Conservation (phyloP, 1,140 invertebrate genomes). For the Drosophila arizonae region DNA sequence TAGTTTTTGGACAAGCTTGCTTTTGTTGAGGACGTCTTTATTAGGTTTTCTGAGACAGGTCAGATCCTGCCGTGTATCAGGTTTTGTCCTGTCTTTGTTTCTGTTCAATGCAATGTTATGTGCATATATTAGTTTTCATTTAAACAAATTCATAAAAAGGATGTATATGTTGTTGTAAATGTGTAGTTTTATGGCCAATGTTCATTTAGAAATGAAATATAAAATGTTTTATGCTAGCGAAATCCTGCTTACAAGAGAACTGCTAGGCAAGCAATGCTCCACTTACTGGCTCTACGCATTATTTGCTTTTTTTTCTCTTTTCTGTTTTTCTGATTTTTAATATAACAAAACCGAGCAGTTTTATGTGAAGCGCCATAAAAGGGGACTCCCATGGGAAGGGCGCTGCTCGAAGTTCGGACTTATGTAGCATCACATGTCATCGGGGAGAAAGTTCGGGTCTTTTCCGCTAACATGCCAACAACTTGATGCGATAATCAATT, state of each 20-base stretch:
- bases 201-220: constrained; percentile 5
- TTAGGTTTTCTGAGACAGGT: too few species aligned
- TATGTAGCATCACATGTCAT: constrained; percentile 18
- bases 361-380: constrained; percentile 36
- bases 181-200: not conserved
- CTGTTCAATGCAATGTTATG: too few species aligned
- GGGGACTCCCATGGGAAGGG: constrained; percentile 19
- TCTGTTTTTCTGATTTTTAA: too few species aligned
- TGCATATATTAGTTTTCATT: too few species aligned
- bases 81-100: too few species aligned
- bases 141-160: too few species aligned
- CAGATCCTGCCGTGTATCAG: too few species aligned
- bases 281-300: constrained; percentile 12
- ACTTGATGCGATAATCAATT: constrained; percentile 53
- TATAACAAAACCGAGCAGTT: constrained; percentile 5
- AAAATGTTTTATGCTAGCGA: not conserved
- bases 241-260: not conserved
- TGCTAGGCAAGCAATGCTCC: not conserved
- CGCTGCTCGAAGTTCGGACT: constrained; percentile 13
- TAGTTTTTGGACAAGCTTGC: too few species aligned
- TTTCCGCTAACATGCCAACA: constrained; percentile 38
- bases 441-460: constrained; percentile 7
- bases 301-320: constrained; percentile 7
- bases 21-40: too few species aligned
- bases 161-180: not conserved